Evolutionary conservation across 2,888 invertebrate genomes (phyloP).

Genomic region (Mesorhabditis spiculigera): DNA sequence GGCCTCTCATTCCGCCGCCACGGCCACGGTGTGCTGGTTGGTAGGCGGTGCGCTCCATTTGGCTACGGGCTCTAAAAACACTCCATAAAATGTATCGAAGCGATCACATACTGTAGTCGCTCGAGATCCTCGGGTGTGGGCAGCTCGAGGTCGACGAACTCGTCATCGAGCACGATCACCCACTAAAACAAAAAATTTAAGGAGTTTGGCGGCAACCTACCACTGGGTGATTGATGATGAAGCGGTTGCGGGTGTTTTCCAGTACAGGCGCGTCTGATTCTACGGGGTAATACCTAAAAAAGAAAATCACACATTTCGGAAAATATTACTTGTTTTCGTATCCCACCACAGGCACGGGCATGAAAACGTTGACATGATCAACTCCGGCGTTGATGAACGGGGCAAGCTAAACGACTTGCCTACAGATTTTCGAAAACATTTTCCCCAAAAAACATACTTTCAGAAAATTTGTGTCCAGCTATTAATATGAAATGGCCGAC

Average conservation of each 20-base stretch:
- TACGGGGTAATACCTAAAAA: slow-evolving; percentile 44
- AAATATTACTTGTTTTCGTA: background rate
- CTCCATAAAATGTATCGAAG: too few relatives aligned
- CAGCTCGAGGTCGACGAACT: slow-evolving; percentile 14
- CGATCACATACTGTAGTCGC: too few relatives aligned
- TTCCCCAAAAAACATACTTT: too few relatives aligned
- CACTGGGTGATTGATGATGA: slow-evolving; percentile 41
- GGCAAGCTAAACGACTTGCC: slow-evolving; percentile 17
- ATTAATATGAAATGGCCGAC: too few relatives aligned
- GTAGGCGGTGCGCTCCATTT: too few relatives aligned
- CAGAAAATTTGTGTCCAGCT: too few relatives aligned
- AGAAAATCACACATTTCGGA: background rate
- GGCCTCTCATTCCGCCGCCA: too few relatives aligned
- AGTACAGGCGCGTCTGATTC: slow-evolving; percentile 38
- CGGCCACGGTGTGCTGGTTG: too few relatives aligned
- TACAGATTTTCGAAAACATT: too few relatives aligned
- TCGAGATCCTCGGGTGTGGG: too few relatives aligned
- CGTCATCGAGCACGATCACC: slow-evolving; percentile 32
- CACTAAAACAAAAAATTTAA: slow-evolving; percentile 13
- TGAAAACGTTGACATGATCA: slow-evolving; percentile 42
- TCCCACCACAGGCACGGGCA: slow-evolving; percentile 35
- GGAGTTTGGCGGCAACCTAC: too few relatives aligned
- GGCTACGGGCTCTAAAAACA: too few relatives aligned
- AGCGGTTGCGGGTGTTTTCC: slow-evolving; percentile 47
- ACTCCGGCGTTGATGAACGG: slow-evolving; percentile 42